A percentile compares a stretch with the other conserved stretches of the same genome.
Conservation (phyloP, 2,797 vertebrate genomes). For the Bradypus variegatus region DNA sequence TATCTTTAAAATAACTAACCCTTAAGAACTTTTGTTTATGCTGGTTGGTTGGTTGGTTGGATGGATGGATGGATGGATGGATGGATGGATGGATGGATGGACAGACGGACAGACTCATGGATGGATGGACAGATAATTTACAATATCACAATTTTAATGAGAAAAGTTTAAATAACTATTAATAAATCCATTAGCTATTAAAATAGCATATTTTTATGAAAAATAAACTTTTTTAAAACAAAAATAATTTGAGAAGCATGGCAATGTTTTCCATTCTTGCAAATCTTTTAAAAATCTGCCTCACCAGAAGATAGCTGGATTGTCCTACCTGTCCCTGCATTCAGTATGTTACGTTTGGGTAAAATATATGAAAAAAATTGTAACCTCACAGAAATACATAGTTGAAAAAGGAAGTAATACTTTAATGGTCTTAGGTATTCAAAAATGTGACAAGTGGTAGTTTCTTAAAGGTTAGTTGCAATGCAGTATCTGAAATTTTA, state of each 20-base stretch:
- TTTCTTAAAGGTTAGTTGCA: neutral
- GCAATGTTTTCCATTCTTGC: neutral
- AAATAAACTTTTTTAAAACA: neutral
- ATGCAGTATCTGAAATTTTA: neutral
- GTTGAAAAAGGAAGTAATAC: neutral
- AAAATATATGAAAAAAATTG: neutral
- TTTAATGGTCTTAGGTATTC: neutral
- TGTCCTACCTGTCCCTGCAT: neutral
- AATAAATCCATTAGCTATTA: neutral
- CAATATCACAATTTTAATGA: neutral
- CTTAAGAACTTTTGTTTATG: neutral
- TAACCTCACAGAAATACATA: neutral
- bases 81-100: too few relatives aligned
- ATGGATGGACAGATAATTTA: neutral
- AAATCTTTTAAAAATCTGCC: neutral
- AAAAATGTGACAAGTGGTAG: neutral
- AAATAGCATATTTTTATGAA: neutral
- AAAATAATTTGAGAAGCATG: neutral
- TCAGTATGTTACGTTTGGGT: neutral
- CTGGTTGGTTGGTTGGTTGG: neutral
- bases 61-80: neutral
- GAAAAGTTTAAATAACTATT: neutral
- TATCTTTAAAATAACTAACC: neutral
- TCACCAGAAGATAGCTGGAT: neutral
- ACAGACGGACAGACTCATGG: neutral